A percentile compares a stretch with the other conserved stretches of the same genome.
Conservation (phyloP, 2,797 vertebrate genomes). For the Cyclura pinguis region DNA sequence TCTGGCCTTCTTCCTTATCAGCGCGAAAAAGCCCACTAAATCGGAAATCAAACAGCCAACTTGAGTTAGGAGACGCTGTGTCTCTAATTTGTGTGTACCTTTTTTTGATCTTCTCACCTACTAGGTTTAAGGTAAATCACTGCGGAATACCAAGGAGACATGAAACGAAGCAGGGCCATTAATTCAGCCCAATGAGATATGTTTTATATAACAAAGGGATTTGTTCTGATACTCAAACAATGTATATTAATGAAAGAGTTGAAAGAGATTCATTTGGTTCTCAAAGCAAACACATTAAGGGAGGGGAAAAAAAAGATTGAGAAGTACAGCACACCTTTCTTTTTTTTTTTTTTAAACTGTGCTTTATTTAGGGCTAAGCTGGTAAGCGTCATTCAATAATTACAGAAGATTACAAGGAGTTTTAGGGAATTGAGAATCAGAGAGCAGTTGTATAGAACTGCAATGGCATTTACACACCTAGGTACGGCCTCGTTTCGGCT, state of each 20-base stretch:
- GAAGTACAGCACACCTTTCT: slow-evolving; percentile 62
- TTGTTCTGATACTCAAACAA: slow-evolving; percentile 76
- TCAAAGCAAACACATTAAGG: slow-evolving; percentile 72
- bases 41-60: slow-evolving; percentile 68
- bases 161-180: slow-evolving; percentile 70
- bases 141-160: slow-evolving; percentile 70
- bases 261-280: slow-evolving; percentile 72
- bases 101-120: slow-evolving; percentile 74
- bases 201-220: slow-evolving; percentile 76
- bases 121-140: slow-evolving; percentile 73
- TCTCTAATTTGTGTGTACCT: slow-evolving; percentile 68
- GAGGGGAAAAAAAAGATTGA: slow-evolving; percentile 62
- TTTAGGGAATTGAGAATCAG: slow-evolving; percentile 95
- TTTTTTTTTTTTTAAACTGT: slow-evolving; percentile 92
- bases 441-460: slow-evolving; percentile 90
- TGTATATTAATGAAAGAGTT: slow-evolving; percentile 70
- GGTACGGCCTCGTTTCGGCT: slow-evolving; percentile 64
- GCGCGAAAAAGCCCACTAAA: slow-evolving; percentile 57
- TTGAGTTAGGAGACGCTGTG: slow-evolving; percentile 62
- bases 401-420: slow-evolving; percentile 99
- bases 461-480: slow-evolving; percentile 80
- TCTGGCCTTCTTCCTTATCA: slow-evolving; percentile 55
- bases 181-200: slow-evolving; percentile 72
- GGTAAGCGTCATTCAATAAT: slow-evolving; percentile 99
- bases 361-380: slow-evolving; percentile 99